Percentiles rank a stretch among this genome's conserved stretches.
These are phyloP conservation scores for Sweltsa coloradensis DNA, from an alignment of 1,140 invertebrate species.

Conservation along the genomic window DNA sequence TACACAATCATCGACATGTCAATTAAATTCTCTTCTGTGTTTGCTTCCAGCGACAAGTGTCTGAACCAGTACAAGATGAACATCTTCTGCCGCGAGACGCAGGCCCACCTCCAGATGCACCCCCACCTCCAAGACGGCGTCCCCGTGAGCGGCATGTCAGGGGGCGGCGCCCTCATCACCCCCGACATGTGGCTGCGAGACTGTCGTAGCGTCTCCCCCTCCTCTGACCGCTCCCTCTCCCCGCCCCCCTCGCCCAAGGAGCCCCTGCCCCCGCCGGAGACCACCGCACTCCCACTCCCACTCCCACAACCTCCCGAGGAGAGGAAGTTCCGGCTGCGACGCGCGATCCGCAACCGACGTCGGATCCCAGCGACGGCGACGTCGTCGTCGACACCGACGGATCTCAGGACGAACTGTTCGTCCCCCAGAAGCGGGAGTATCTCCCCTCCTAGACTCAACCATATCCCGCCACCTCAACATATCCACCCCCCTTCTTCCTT, in stretches of 20 bases:
- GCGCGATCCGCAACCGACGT: not conserved
- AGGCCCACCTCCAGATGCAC: conserved; percentile 75
- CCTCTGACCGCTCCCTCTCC: conserved; percentile 25
- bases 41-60: conserved; percentile 69
- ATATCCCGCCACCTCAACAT: not conserved
- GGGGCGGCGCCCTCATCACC: conserved; percentile 55
- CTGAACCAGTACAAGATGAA: conserved; percentile 94
- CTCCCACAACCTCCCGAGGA: too few relatives aligned
- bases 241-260: conserved; percentile 21
- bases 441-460: not conserved
- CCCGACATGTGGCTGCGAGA: conserved; percentile 77
- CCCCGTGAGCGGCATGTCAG: conserved; percentile 18
- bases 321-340: not conserved
- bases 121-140: conserved; percentile 42
- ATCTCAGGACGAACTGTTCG: not conserved
- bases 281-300: not conserved
- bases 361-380: conserved; percentile 16
- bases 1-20: too few relatives aligned
- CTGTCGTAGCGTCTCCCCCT: conserved; percentile 51
- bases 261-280: not conserved
- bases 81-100: conserved; percentile 83
- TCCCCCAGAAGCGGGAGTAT: not conserved
- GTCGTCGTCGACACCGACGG: conserved; percentile 10
- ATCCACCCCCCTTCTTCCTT: not conserved
- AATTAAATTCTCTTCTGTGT: too few relatives aligned